Evolutionary conservation across 2,113 vertebrate genomes (phyloP), one percentile per base, ranked within the genome.

Genomic region (Procavia capensis): DNA sequence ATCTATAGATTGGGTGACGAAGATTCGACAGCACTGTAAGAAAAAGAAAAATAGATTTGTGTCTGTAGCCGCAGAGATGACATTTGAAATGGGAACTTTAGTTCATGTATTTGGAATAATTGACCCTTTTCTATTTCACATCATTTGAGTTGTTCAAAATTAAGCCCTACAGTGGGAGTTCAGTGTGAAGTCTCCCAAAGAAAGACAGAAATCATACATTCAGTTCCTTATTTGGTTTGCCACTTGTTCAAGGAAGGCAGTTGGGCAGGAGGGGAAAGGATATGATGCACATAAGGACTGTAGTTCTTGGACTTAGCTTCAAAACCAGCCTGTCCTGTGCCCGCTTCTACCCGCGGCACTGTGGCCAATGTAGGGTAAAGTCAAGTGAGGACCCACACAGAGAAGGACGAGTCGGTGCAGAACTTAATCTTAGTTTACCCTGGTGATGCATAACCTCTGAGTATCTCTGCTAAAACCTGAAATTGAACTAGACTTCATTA

Each of bases 71-170:
- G 41, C 24, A 70, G 85, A 94, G 39, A 29, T 50, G 50, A 45
- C 36, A 70, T 78, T 63, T 57, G 91, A 84, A 63, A 61, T 39
- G 47, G 34, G 72, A 83, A 64, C 17, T 19, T 89, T 20, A 64
- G 27, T 91, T 85, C 27, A 39, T 25, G 1, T 43, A 39, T 90
- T 72, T 81, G 41, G 45, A 45, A 22, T 43, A 70, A 50, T 63
- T 78, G 79, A 39, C 19, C 2, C 63, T 76, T 96, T 29, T 66
- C 3, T 74, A 68, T 84, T 94, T 95, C 45, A 85, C 34, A 88
- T 27, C 83, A 61, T 64, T 78, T 78, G 72, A 64, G 34, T 57
- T 90, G n/a, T 84, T 85, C 41, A 76, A 36, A 80, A 57, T n/a
- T 43, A 84, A 96, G 9, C 64, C 63, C 57, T 90, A 47, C 36